Evolutionary conservation across 1,140 invertebrate species (phyloP), one percentile per base, ranked within the genome.

Genomic region (Ceratosolen solmsi): DNA sequence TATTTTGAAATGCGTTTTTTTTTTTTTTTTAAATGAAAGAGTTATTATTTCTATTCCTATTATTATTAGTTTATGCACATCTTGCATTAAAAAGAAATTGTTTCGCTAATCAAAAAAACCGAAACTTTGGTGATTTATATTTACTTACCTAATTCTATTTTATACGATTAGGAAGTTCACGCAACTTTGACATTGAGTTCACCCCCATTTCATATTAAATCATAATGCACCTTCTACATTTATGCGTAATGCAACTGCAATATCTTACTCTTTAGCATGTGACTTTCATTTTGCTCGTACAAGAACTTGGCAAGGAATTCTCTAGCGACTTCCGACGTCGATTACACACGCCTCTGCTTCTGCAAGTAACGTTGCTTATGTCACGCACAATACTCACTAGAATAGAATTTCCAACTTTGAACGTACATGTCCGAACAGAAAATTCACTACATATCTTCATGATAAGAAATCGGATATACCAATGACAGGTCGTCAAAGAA

Each of bases 241-340:
- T 71, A 46, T 41, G 38, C 20, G n/a, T 27, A 71, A 27, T 46
- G 25, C 68, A 46, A 71, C 36, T 25, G 68, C 38, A 46, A 41
- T 46, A 46, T 46, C 38, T 71, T 41, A 46, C 68, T 71, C 68
- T 46, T 71, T 71, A 71, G 68, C 68, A 5, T 65, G 17, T 65
- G 68, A 71, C 68, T 41, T 71, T 71, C 68, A 71, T 71, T 46
- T 46, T 38, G 36, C 36, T 71, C 17, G 30, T 22, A 22, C 30
- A 65, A 65, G 60, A 65, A 65, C 15, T 46, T 41, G 36, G 38
- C 68, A 22, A 20, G 25, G 46, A 49, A 73, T 73, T 8, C 11
- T 51, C 27, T 22, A 49, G 25, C 71, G 3, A 22, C 11, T 22
- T 46, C 41, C 25, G 46, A 30, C n/a, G n/a, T 72, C 70, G 41